A percentile compares a stretch with the other conserved stretches of the same genome.
These are phyloP conservation scores for Sparus aurata DNA, from an alignment of 2,797 vertebrate genomes.

Conservation along the genomic window DNA sequence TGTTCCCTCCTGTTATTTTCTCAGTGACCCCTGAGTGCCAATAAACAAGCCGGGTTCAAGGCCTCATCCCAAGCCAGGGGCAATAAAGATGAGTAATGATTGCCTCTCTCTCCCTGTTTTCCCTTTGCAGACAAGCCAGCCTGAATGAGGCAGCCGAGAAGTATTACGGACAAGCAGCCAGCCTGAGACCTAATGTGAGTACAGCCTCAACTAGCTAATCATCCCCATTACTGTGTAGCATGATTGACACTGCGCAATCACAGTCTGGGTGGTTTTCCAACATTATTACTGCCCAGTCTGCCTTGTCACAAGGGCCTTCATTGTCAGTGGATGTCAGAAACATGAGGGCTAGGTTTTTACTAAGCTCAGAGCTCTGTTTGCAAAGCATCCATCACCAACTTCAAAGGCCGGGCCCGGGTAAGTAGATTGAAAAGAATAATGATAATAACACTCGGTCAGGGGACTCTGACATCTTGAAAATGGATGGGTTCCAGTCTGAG, in stretches of 20 bases:
- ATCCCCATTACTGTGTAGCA: constrained; percentile 51
- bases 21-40: constrained; percentile 70
- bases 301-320: constrained; percentile 58
- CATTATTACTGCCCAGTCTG: constrained; percentile 43
- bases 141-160: constrained; percentile 97
- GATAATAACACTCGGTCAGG: constrained; percentile 72
- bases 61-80: constrained; percentile 66
- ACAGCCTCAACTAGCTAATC: constrained; percentile 57
- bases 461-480: constrained; percentile 63
- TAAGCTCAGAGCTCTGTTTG: constrained; percentile 74
- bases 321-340: constrained; percentile 60
- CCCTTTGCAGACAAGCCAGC: constrained; percentile 93
- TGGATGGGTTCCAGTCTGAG: constrained; percentile 61
- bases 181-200: constrained; percentile 96
- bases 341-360: constrained; percentile 48
- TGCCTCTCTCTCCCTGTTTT: constrained; percentile 65
- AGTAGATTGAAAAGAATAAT: constrained; percentile 74
- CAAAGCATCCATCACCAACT: constrained; percentile 77
- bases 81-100: constrained; percentile 81
- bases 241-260: constrained; percentile 67
- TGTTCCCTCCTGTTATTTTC: constrained; percentile 65
- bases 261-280: constrained; percentile 55
- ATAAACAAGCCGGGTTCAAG: constrained; percentile 71
- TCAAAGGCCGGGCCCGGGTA: constrained; percentile 70
- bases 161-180: constrained; percentile 95